phyloP scores from a whole-genome alignment of 1,140 invertebrate genomes.

The Pseudomyrmex cubaensis region DNA sequence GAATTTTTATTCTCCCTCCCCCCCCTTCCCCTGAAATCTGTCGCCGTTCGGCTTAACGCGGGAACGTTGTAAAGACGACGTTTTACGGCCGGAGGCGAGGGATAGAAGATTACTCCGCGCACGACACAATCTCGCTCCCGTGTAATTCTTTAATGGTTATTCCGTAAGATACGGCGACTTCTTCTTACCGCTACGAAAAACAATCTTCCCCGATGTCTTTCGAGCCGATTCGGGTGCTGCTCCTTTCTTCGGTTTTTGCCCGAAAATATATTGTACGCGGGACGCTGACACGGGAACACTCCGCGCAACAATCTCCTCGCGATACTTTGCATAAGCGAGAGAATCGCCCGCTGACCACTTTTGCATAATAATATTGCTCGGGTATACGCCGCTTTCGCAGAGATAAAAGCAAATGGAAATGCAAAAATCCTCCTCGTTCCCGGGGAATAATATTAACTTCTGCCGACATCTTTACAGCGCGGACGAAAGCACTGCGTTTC shows the following conservation, averaged over 20 bases:
- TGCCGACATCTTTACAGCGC: slow-evolving; percentile 34
- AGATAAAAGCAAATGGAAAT: slow-evolving; percentile 37
- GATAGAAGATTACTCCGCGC: slow-evolving; percentile 8
- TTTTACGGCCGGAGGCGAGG: background rate
- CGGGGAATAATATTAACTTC: slow-evolving; percentile 8
- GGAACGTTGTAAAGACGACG: slow-evolving; percentile 29
- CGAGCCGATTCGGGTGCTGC: slow-evolving; percentile 18
- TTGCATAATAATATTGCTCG: slow-evolving; percentile 45
- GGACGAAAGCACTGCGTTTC: slow-evolving; percentile 10
- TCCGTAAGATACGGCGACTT: slow-evolving; percentile 27
- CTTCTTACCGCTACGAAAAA: slow-evolving; percentile 24
- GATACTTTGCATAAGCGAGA: slow-evolving; percentile 51
- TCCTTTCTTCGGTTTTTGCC: background rate
- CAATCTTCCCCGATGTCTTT: slow-evolving; percentile 30
- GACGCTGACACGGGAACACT: slow-evolving; percentile 36
- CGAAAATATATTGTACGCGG: slow-evolving; percentile 34
- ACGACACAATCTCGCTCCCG: background rate
- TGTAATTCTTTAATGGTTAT: slow-evolving; percentile 51
- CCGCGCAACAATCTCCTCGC: slow-evolving; percentile 12
- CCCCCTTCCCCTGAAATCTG: background rate
- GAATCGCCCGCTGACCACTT: slow-evolving; percentile 28
- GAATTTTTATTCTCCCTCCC: too few relatives aligned
- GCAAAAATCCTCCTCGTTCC: background rate
- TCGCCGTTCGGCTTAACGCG: slow-evolving; percentile 29
- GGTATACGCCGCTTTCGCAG: slow-evolving; percentile 3